Evolutionary conservation across 2,888 invertebrate species (phyloP).

Genomic region (Lasius fuliginosus): DNA sequence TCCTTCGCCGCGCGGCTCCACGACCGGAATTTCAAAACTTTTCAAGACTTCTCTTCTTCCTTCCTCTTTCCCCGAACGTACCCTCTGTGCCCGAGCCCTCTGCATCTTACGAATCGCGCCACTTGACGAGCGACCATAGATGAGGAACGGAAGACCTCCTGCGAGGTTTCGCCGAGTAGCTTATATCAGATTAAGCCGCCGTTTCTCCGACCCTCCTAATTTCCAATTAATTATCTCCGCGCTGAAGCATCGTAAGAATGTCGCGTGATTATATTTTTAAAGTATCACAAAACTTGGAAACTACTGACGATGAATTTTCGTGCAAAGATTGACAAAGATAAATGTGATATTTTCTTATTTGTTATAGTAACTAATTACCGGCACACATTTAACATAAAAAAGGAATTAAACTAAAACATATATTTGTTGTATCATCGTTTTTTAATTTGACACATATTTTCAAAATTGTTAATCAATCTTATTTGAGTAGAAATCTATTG

Average conservation of each 20-base stretch:
- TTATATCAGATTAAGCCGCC: constrained; percentile 75
- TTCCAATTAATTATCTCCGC: constrained; percentile 76
- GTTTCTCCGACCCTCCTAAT: constrained; percentile 69
- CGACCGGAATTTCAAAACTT: constrained; percentile 76
- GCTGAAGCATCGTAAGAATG: constrained; percentile 74
- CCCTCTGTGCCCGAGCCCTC: background rate
- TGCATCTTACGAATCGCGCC: constrained; percentile 37
- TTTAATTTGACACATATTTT: background rate
- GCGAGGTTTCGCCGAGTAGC: constrained; percentile 72
- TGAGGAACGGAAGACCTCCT: constrained; percentile 56
- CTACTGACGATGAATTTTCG: background rate
- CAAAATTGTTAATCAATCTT: background rate
- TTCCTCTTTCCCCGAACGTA: constrained; percentile 50
- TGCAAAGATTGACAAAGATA: constrained; percentile 22
- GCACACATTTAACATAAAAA: background rate
- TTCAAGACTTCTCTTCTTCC: constrained; percentile 71
- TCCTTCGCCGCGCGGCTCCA: constrained; percentile 67
- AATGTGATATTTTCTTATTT: constrained; percentile 10
- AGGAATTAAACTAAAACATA: background rate
- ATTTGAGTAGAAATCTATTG: background rate
- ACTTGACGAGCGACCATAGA: constrained; percentile 45
- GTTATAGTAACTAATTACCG: constrained; percentile 7
- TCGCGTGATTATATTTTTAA: constrained; percentile 72
- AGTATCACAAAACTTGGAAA: constrained; percentile 47
- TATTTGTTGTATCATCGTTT: background rate